Evolutionary conservation across 2,113 vertebrate genomes (phyloP), one percentile per base, ranked within the genome.

Genomic region (Chamaetylas fuelleborni): DNA sequence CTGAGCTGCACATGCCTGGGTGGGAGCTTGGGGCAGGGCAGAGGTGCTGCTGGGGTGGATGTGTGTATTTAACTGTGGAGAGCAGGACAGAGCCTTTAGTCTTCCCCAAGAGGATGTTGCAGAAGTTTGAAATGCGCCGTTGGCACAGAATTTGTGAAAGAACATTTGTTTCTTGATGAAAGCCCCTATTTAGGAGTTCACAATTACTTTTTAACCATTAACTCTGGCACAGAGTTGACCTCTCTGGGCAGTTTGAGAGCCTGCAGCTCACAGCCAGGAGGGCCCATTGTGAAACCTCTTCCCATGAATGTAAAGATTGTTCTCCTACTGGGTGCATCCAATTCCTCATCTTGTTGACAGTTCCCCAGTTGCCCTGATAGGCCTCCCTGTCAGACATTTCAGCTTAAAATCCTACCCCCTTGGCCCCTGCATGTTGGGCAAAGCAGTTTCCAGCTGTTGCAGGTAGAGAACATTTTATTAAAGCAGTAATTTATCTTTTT

Each of bases 291-390:
- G 88, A 74, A 88, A 36, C 40, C 43, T 72, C 69, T 60, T 80
- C 36, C 67, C 53, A 50, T 94, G 90, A 96, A 96, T 95, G 65
- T 79, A 65, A 86, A 94, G 86, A 48, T 86, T 95, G 82, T 94
- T 94, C 81, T 90, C 14, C 1, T 66, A 11, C 65, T 33, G 43
- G 17, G 5, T 48, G 48, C 61, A 76, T 78, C 90, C 86, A 76
- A 2, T 92, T 76, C 65, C 56, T 96, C 82, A 78, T 78, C 65
- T 74, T 69, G 26, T 17, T 83, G 86, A 26, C 80, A 74, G 76
- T 38, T 94, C 47, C 76, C 36, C n/a, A 45, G 6, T 53, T 48
- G 60, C 72, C 69, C 74, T 67, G 69, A 18, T 43, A 73, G 71
- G 40, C 56, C 64, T 92, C 5, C 3, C 53, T 78, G 36, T 83